Evolutionary conservation across 2,888 invertebrate genomes (phyloP).

Genomic region (Strigamia maritima): DNA sequence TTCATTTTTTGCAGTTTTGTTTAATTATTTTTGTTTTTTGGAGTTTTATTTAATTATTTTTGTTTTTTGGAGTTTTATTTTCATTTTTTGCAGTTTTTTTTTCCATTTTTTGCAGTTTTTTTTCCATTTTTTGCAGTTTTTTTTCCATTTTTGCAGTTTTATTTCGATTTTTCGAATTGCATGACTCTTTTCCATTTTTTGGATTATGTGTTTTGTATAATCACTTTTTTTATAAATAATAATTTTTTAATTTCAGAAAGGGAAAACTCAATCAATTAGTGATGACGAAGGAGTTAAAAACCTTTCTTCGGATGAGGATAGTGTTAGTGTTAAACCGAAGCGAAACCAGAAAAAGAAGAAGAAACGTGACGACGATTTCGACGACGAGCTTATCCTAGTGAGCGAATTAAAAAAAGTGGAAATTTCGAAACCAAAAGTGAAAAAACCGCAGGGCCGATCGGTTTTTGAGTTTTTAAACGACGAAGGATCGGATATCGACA

Average conservation of each 20-base stretch:
- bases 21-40: too few relatives aligned
- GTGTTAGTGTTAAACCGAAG: neutral
- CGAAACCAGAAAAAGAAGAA: neutral
- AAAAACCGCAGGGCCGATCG: neutral
- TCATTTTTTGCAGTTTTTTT: too few relatives aligned
- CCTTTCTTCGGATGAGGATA: neutral
- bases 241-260: neutral
- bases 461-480: neutral
- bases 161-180: too few relatives aligned
- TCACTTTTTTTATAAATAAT: too few relatives aligned
- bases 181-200: too few relatives aligned
- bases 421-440: neutral
- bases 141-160: too few relatives aligned
- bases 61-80: too few relatives aligned
- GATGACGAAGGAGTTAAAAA: neutral
- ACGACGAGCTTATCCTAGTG: neutral
- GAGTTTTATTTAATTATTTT: too few relatives aligned
- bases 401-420: neutral
- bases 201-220: too few relatives aligned
- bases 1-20: too few relatives aligned
- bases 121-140: too few relatives aligned
- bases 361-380: neutral
- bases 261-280: neutral
- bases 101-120: too few relatives aligned
- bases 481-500: slow-evolving; percentile 34